Base-by-base conservation (phyloP, 2,113 vertebrate species). In the Myxocyprinus asiaticus region DNA sequence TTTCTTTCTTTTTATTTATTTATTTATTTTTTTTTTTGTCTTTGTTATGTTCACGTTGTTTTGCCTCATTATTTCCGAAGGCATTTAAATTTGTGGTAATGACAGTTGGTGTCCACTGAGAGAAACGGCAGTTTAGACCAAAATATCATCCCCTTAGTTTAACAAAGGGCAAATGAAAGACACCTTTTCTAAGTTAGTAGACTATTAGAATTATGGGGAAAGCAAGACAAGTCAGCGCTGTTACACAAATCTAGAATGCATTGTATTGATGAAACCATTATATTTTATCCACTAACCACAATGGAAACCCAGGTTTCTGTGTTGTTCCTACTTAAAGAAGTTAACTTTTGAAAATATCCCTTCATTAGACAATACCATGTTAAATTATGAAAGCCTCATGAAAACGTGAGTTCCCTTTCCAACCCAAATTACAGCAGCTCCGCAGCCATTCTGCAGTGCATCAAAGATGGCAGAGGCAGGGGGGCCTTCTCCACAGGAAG, bases 401-500 rank as follows among this genome's bases (percentile, higher is more conserved):
- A 73, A 73, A 73, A 45, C 1, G 68, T 15, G 33, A 73, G 70
- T 59, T 66, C 51, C 12, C 43, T 67, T 73, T 55, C 61, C 48
- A 76, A 65, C 63, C 67, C 68, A 76, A 64, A 71, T 71, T 84
- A 50, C 15, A 65, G 68, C 4, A 9, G 47, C n/a, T 66, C n/a
- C 43, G 22, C 59, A 64, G 59, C 42, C 68, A 48, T 72, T 79
- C 51, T 64, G 45, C 70, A 73, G 10, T 55, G 67, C 73, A 75
- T 81, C 53, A 45, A 64, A 72, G 61, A 72, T 70, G 78, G 69
- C 63, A 91, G 43, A 73, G 86, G 88, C 67, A 82, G 88, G 84
- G 88, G 91, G 89, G 89, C 87, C 88, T 88, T 91, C 92, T 90
- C 91, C 87, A 89, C 91, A 85, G 91, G 90, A 92, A 93, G 87